Evolutionary conservation across 2,888 invertebrate species (phyloP), one percentile per base, ranked within the genome.

Genomic region (Galeruca laticollis): DNA sequence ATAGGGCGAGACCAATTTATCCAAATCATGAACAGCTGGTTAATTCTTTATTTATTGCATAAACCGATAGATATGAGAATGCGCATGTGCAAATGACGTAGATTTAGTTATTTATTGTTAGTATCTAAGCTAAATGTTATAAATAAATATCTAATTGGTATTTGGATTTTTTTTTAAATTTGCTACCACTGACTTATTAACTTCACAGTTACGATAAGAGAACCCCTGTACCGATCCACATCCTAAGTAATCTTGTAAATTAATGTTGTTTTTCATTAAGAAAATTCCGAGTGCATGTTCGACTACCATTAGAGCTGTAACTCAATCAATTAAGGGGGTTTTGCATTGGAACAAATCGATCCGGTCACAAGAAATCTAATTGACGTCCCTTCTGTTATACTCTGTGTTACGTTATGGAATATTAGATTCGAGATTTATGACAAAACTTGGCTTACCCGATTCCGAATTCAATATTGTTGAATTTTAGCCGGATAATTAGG

Each of bases 381-480:
- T 49, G 63, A 54, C 52, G 63, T 26, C 43, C 56, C 35, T 64
- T 56, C 64, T 54, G 52, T 54, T 63, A 52, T 56, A 33, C 10
- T 15, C 18, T 11, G 49, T 49, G n/a, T 21, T 40, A 11, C 63
- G 54, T 54, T 54, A 63, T 40, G 63, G 52, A 20, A 40, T 40
- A 31, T 63, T 63, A 31, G 64, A 56, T 43, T 64, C n/a, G 40
- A 64, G 54, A 51, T 64, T 64, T 56, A 56, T 56, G 63, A 37
- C 40, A 31, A 56, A 63, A 63, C 52, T 63, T 63, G 26, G 26
- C 31, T 8, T 10, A 26, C 43, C 26, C 40, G 43, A 56, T 56
- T 40, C 26, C 15, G 5, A 56, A 64, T 64, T 56, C 33, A 64
- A 56, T 64, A 64, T 21, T 43, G 35, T 43, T 33, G 56, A 13